Base-by-base conservation (phyloP, 2,797 vertebrate genomes). In the Cossypha caffra region DNA sequence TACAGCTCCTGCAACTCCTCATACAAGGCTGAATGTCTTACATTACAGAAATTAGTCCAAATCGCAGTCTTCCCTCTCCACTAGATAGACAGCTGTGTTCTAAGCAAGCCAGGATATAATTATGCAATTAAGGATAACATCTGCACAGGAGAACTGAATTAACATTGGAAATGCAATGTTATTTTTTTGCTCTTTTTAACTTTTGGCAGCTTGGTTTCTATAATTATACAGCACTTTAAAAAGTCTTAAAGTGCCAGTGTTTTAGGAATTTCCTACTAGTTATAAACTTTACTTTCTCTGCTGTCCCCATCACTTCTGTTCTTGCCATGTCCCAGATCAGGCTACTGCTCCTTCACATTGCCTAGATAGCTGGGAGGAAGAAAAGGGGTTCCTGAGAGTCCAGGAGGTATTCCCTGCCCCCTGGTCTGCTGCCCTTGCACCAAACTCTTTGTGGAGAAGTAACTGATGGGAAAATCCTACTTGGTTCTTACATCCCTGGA, bases 91-190 rank as follows among this genome's bases (percentile, higher is more conserved):
- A 94, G 87, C 81, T 93, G 79, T n/a, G 54, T 59, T 91, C 64
- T 33, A 47, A 71, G 87, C 26, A 59, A 93, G 79, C 25, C 82
- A 93, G 73, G 63, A 82, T 63, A 84, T 66, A 89, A 95, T 94
- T 92, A 92, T 78, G 54, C 7, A 82, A 95, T 95, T 91, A 94
- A 90, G 40, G 63, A 48, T 69, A 96, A 95, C 93, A 96, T 93
- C 79, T 88, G 93, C 82, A 75, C 57, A 83, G 63, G 57, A 91
- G 91, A 93, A 80, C 16, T 61, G 64, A 95, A 91, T 77, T 80
- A 74, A 68, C 14, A 4, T 68, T 91, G 82, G 88, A 93, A 95
- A 81, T 10, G 25, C n/a, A 83, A 38, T 52, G 63, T 20, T 66
- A 2, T 57, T n/a, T 67, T 62, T 86, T 67, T 12, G 0, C 26